These are phyloP conservation scores for Congeria kusceri DNA, from an alignment of 2,888 invertebrate species.

Conservation along the genomic window DNA sequence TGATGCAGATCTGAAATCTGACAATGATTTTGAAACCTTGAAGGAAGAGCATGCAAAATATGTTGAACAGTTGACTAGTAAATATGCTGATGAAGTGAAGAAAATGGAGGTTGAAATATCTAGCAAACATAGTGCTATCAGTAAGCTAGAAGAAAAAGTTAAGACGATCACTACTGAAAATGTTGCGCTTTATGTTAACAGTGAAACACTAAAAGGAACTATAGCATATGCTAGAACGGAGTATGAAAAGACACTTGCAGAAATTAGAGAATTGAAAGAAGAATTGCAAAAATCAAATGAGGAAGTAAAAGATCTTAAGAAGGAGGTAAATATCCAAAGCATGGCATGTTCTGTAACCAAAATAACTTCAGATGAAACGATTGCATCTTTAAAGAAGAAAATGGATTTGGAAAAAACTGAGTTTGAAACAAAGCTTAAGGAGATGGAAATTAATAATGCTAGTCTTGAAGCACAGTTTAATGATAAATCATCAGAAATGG, in stretches of 20 bases:
- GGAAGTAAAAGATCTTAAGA: neutral
- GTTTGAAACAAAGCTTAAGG: slow-evolving; percentile 12
- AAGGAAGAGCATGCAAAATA: slow-evolving; percentile 10
- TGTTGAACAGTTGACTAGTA: slow-evolving; percentile 19
- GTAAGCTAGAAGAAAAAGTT: slow-evolving; percentile 4
- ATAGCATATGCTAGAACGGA: slow-evolving; percentile 32
- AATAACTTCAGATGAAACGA: too few species aligned
- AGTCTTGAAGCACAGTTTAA: slow-evolving; percentile 9
- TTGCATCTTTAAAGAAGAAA: neutral
- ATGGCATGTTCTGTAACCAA: too few species aligned
- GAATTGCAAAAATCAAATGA: slow-evolving; percentile 15
- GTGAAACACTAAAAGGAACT: slow-evolving; percentile 41
- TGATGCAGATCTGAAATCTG: neutral
- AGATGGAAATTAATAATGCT: slow-evolving; percentile 22
- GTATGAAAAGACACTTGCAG: slow-evolving; percentile 26
- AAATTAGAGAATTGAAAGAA: slow-evolving; percentile 28
- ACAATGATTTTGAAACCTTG: slow-evolving; percentile 19
- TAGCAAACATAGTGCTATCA: too few species aligned
- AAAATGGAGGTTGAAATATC: neutral
- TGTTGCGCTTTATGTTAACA: slow-evolving; percentile 23
- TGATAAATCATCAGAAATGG: neutral
- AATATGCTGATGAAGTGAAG: slow-evolving; percentile 47
- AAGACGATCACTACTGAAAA: slow-evolving; percentile 25
- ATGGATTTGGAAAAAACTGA: neutral
- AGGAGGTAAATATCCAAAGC: too few species aligned